Conservation (phyloP, 2,113 vertebrate species). For the Calypte anna region DNA sequence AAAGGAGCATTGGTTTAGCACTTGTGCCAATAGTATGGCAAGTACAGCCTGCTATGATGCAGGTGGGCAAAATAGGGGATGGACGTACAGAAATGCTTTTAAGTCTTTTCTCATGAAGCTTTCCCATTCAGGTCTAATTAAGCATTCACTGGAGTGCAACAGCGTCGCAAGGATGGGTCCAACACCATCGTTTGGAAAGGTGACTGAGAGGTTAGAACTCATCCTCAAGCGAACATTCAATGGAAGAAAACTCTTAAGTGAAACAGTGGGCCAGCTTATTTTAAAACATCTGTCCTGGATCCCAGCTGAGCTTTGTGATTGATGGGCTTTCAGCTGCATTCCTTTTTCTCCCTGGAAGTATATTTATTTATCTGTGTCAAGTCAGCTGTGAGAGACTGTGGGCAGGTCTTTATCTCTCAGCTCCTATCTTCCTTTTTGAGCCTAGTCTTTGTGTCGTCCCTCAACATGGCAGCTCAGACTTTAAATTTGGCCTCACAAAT, state of each 20-base stretch:
- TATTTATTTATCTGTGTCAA: not conserved
- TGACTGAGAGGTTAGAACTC: not conserved
- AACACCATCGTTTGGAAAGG: not conserved
- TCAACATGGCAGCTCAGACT: not conserved
- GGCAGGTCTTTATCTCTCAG: not conserved
- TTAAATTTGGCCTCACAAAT: not conserved
- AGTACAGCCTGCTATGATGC: not conserved
- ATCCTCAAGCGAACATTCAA: not conserved
- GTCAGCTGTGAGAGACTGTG: not conserved
- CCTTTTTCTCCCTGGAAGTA: not conserved
- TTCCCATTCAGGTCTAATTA: fast-evolving
- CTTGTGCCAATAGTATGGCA: not conserved
- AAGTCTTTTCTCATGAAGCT: not conserved
- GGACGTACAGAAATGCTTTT: not conserved
- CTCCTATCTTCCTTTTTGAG: not conserved
- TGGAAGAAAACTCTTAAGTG: not conserved
- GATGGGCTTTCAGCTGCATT: not conserved
- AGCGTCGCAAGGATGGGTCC: not conserved
- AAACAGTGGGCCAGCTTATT: fast-evolving
- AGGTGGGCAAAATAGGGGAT: not conserved
- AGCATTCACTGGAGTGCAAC: not conserved
- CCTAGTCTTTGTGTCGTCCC: not conserved
- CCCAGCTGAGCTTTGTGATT: not conserved
- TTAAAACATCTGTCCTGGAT: not conserved
- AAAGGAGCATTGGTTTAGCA: not conserved